Conservation (phyloP, 2,797 vertebrate genomes). For the Artibeus lituratus region DNA sequence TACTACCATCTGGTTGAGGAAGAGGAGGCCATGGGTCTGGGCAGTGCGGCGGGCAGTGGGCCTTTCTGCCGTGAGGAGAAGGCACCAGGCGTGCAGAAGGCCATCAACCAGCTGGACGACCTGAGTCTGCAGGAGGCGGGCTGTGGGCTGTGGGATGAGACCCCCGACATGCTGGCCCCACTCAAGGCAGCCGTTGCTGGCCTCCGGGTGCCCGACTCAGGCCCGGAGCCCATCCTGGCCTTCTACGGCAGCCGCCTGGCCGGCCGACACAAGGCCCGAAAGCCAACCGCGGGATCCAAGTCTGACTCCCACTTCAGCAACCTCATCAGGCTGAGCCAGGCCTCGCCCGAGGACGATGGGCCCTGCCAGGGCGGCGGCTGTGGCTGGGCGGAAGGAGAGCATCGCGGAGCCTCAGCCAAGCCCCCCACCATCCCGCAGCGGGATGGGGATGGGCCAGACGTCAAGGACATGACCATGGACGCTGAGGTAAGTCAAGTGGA, state of each 20-base stretch:
- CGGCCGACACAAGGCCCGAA: conserved; percentile 35
- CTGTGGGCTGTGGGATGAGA: conserved; percentile 60
- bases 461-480: conserved; percentile 36
- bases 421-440: background rate
- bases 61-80: conserved; percentile 60
- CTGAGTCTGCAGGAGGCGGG: conserved; percentile 69
- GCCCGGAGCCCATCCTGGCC: conserved; percentile 60
- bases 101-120: conserved; percentile 72
- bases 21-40: background rate
- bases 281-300: background rate
- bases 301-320: conserved; percentile 47
- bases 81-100: conserved; percentile 57
- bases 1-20: conserved; percentile 62
- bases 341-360: background rate
- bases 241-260: conserved; percentile 51
- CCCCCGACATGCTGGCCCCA: conserved; percentile 20
- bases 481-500: conserved; percentile 64
- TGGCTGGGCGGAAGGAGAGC: conserved; percentile 70
- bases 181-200: conserved; percentile 1
- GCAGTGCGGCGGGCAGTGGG: rapidly evolving
- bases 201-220: background rate
- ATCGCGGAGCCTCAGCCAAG: rapidly evolving
- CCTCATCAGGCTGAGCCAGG: conserved; percentile 64
- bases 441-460: conserved; percentile 29
- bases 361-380: background rate